Evolutionary conservation across 2,888 invertebrate species (phyloP).

Genomic region (Sinopyrophorus schimmeli): DNA sequence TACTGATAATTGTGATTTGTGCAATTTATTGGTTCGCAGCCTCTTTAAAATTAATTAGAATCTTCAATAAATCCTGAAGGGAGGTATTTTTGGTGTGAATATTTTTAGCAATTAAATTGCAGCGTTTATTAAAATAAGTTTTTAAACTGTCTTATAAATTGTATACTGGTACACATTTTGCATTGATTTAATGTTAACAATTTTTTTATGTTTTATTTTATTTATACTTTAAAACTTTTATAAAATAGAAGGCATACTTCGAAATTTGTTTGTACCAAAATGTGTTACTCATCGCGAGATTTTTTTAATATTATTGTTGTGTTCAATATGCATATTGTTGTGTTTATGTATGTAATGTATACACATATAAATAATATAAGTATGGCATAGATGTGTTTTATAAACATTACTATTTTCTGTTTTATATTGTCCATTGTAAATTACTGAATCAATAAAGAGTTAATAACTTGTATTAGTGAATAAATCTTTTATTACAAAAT

Average conservation of each 20-base stretch:
- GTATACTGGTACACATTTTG: no score
- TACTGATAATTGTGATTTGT: constrained; percentile 30
- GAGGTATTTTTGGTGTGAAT: no score
- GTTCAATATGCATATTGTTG: constrained; percentile 57
- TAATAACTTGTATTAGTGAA: constrained; percentile 28
- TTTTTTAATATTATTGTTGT: constrained; percentile 53
- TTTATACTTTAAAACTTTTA: no score
- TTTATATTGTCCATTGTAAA: constrained; percentile 57
- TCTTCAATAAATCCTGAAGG: no score
- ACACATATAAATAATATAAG: constrained; percentile 51
- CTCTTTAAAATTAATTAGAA: no score
- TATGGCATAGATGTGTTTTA: constrained; percentile 55
- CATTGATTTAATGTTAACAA: no score
- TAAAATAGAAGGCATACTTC: constrained; percentile 2
- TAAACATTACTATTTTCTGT: constrained; percentile 57
- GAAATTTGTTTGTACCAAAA: constrained; percentile 42
- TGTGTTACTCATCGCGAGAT: constrained; percentile 35
- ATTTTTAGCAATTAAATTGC: no score
- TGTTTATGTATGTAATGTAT: constrained; percentile 57
- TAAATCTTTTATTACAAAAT: constrained; percentile 4
- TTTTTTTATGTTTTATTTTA: no score
- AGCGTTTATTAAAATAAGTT: no score
- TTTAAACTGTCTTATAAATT: no score
- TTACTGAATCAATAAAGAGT: constrained; percentile 51
- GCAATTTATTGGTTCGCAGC: no score